phyloP scores from a whole-genome alignment of 2,113 vertebrate species.

The Leuciscus idus region DNA sequence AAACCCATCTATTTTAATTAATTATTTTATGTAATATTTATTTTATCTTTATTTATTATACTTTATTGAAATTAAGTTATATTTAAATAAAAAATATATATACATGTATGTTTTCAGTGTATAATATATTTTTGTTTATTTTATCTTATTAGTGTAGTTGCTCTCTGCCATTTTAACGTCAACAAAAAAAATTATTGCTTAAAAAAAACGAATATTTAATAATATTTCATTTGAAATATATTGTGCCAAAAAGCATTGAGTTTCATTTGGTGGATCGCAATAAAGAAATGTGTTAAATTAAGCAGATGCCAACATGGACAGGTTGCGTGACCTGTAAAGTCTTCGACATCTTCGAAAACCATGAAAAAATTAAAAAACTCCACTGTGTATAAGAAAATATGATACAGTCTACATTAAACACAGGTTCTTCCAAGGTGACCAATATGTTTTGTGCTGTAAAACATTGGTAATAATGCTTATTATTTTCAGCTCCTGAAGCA shows the following conservation, averaged over 20 bases:
- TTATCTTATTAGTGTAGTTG: background rate
- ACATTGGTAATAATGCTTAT: background rate
- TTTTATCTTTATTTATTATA: background rate
- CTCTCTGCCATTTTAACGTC: background rate
- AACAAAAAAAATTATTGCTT: background rate
- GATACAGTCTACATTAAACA: background rate
- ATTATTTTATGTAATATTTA: background rate
- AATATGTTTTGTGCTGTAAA: background rate
- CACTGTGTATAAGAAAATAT: background rate
- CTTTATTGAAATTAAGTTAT: background rate
- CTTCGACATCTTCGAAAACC: background rate
- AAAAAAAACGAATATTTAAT: background rate
- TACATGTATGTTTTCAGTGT: background rate
- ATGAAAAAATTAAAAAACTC: too few species aligned
- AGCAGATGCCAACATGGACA: background rate
- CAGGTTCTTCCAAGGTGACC: background rate
- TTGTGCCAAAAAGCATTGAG: background rate
- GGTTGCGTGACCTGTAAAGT: background rate
- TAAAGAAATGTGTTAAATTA: background rate
- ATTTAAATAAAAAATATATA: background rate
- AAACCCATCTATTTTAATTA: background rate
- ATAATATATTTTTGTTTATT: background rate
- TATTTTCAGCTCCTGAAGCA: background rate
- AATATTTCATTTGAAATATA: background rate
- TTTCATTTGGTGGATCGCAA: background rate